Conservation (phyloP, 2,888 invertebrate species). For the Hydropsyche betteni region DNA sequence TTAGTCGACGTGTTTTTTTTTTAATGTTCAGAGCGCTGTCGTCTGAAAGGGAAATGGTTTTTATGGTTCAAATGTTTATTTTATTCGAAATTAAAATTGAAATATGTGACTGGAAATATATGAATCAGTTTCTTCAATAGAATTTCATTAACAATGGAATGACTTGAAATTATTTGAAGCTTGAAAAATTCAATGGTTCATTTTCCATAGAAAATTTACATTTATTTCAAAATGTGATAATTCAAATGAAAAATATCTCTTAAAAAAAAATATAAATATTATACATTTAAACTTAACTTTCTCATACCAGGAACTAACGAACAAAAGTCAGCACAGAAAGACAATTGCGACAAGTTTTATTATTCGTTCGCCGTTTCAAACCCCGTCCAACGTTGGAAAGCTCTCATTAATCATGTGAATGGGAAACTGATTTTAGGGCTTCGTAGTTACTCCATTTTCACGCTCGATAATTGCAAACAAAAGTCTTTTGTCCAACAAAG, state of each 20-base stretch:
- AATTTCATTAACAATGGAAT: too few species aligned
- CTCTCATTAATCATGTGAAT: conserved; percentile 41
- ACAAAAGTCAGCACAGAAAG: conserved; percentile 42
- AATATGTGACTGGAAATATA: too few species aligned
- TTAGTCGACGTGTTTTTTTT: too few species aligned
- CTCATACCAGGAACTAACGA: conserved; percentile 31
- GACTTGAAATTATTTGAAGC: too few species aligned
- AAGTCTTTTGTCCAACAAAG: conserved; percentile 17
- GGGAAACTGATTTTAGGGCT: conserved; percentile 39
- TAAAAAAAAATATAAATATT: background rate
- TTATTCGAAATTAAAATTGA: too few species aligned
- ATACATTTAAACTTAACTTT: background rate
- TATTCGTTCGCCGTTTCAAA: conserved; percentile 39
- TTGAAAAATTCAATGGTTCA: too few species aligned
- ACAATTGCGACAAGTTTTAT: conserved; percentile 50
- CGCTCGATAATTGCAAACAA: conserved; percentile 32
- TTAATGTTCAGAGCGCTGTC: too few species aligned
- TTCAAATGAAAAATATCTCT: background rate
- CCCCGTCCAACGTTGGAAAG: conserved; percentile 1
- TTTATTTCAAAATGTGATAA: background rate
- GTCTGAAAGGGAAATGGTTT: too few species aligned
- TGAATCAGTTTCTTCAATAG: too few species aligned
- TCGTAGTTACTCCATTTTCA: conserved; percentile 20
- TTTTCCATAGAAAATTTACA: background rate
- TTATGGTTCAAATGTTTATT: too few species aligned